Base-by-base conservation (phyloP, 2,797 vertebrate species). In the Malacoraja senta region DNA sequence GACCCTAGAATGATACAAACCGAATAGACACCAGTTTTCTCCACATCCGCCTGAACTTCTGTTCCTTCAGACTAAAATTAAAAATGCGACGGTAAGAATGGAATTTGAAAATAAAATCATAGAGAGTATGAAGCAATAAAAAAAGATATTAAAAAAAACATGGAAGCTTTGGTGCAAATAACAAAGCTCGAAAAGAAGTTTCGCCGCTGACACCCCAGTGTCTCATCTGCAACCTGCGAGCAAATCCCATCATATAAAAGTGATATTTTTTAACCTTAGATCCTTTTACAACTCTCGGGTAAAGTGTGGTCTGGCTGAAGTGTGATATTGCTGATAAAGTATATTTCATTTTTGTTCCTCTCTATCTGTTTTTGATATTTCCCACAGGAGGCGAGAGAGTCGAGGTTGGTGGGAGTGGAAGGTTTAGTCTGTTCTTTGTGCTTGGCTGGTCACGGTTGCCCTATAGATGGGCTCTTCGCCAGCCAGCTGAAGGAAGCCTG, bases 1-100 rank as follows among this genome's bases (percentile, higher is more conserved):
- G 94, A 94, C 94, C 95, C 93, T 61, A 74, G 38, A 93, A 92
- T 81, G 90, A 94, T 93, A 94, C 93, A 93, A 93, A 93, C n/a
- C 93, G 94, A 93, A 93, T 79, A 68, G 93, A 94, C 93, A 93
- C 93, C 93, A 0, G 32, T 15, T 78, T 58, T 88, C 63, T 24
- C 84, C 2, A 13, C 15, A 15, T 61, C 83, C 58, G 61, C 63
- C 61, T 65, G 83, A 65, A 86, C 61, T 86, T 19, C 81, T 32
- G 1, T 65, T 65, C 83, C 44, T 81, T 53, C 79, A 81, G 79
- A 44, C 63, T 35, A n/a, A 35, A 65, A 19, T n/a, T 2, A 1
- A 8, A 63, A 88, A 65, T 35, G 61, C 84, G 21, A 32, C 35
- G 8, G 15, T 68, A 35, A 35, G 63, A 21, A 68, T 68, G 61